A percentile compares a stretch with the other conserved stretches of the same genome.
These are phyloP conservation scores for Mugil cephalus DNA, from an alignment of 2,113 vertebrate species.

Conservation along the genomic window DNA sequence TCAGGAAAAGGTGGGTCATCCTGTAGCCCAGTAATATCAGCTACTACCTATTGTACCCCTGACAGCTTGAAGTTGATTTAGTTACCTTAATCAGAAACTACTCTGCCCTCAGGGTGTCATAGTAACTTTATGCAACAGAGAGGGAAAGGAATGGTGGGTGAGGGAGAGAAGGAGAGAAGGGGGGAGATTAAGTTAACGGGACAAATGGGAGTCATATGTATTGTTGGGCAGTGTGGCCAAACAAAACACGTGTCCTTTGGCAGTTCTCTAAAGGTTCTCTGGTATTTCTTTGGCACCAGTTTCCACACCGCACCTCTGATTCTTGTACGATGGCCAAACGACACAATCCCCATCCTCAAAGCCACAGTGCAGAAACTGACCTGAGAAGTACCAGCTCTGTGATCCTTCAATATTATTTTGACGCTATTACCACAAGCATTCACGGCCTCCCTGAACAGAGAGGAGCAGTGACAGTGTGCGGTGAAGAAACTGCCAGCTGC, in stretches of 20 bases:
- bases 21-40: slow-evolving; percentile 43
- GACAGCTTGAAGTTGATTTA: slow-evolving; percentile 55
- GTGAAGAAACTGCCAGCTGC: background rate
- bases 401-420: slow-evolving; percentile 27
- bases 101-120: slow-evolving; percentile 35
- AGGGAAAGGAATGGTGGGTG: slow-evolving; percentile 3
- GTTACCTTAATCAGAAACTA: slow-evolving; percentile 72
- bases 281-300: slow-evolving; percentile 62
- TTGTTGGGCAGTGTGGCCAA: slow-evolving; percentile 49
- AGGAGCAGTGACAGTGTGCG: background rate
- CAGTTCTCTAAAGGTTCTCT: slow-evolving; percentile 43
- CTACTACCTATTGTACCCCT: slow-evolving; percentile 28
- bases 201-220: slow-evolving; percentile 69
- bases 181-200: slow-evolving; percentile 62
- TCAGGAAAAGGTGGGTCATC: slow-evolving; percentile 62
- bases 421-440: slow-evolving; percentile 9
- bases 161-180: slow-evolving; percentile 20
- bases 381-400: slow-evolving; percentile 26
- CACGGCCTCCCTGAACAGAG: background rate
- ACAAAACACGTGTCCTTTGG: slow-evolving; percentile 64
- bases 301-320: slow-evolving; percentile 45
- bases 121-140: slow-evolving; percentile 40
- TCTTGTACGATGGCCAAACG: slow-evolving; percentile 57
- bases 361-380: slow-evolving; percentile 48
- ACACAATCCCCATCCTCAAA: slow-evolving; percentile 51